These are phyloP conservation scores for Melospiza melodia DNA, from an alignment of 2,113 vertebrate species.

Conservation along the genomic window DNA sequence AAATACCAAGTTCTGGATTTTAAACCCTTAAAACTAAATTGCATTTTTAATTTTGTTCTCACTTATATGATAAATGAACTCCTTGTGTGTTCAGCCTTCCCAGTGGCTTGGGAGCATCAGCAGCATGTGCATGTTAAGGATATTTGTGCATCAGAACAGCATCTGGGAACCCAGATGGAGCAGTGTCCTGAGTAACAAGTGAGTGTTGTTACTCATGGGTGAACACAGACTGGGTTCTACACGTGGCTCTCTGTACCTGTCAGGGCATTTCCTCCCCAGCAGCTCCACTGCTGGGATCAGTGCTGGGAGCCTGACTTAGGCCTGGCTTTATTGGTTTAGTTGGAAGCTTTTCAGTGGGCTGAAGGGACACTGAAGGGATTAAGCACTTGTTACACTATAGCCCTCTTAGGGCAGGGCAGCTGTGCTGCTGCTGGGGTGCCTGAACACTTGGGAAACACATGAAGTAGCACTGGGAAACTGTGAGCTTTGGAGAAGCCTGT, in stretches of 20 bases:
- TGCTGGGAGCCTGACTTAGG: neutral
- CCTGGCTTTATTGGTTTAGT: neutral
- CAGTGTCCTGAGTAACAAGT: rapidly evolving
- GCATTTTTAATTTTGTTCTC: neutral
- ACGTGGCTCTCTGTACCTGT: rapidly evolving
- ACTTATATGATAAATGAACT: neutral
- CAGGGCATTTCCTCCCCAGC: neutral
- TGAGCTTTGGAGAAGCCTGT: neutral
- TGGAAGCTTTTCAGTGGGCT: neutral
- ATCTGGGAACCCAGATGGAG: neutral
- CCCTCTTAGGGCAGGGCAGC: neutral
- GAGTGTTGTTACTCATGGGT: too few relatives aligned
- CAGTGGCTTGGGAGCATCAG: neutral
- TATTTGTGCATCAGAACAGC: neutral
- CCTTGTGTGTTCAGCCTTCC: neutral
- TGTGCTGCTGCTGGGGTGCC: neutral
- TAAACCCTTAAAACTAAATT: neutral
- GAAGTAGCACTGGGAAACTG: too few relatives aligned
- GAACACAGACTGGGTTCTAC: rapidly evolving
- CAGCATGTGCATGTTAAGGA: neutral
- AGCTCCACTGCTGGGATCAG: neutral
- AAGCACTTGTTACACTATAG: rapidly evolving
- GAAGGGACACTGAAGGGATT: neutral
- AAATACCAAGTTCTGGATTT: neutral
- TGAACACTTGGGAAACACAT: neutral